Conservation (phyloP, 2,797 vertebrate genomes). For the Nothura maculosa region DNA sequence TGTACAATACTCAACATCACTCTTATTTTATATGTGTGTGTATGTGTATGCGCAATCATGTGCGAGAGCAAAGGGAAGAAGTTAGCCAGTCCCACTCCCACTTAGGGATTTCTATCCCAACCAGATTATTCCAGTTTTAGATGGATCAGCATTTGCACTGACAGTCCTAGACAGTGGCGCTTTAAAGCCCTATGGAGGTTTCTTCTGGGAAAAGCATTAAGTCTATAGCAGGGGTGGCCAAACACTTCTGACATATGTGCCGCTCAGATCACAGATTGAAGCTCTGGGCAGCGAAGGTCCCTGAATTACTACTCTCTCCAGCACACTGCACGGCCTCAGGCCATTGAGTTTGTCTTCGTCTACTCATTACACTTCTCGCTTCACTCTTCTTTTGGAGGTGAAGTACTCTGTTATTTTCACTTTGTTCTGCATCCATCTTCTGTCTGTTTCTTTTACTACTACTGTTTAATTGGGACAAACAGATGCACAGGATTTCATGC, state of each 20-base stretch:
- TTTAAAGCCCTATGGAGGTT: slow-evolving; percentile 5
- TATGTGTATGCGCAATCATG: fast-evolving
- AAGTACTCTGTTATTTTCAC: slow-evolving; percentile 81
- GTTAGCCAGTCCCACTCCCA: neutral
- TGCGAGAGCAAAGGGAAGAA: neutral
- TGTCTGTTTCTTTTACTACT: slow-evolving; percentile 74
- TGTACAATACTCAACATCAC: neutral
- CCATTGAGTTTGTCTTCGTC: slow-evolving; percentile 68
- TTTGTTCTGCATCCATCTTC: slow-evolving; percentile 79
- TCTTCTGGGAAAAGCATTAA: slow-evolving; percentile 41
- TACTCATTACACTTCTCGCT: slow-evolving; percentile 74
- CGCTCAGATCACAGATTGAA: slow-evolving; percentile 35
- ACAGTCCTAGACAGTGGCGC: neutral
- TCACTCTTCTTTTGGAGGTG: slow-evolving; percentile 78
- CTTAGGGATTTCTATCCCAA: neutral
- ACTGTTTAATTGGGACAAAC: slow-evolving; percentile 79
- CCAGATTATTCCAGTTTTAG: neutral
- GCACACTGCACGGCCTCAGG: slow-evolving; percentile 54
- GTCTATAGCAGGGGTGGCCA: slow-evolving; percentile 31
- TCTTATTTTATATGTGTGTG: neutral
- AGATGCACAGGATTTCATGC: slow-evolving; percentile 80
- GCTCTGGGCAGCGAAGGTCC: slow-evolving; percentile 30
- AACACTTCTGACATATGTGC: slow-evolving; percentile 31
- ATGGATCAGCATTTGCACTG: neutral
- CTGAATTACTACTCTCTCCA: slow-evolving; percentile 58